phyloP scores from a whole-genome alignment of 92 coral and sea anemone species.

The Phenganax marumi region DNA sequence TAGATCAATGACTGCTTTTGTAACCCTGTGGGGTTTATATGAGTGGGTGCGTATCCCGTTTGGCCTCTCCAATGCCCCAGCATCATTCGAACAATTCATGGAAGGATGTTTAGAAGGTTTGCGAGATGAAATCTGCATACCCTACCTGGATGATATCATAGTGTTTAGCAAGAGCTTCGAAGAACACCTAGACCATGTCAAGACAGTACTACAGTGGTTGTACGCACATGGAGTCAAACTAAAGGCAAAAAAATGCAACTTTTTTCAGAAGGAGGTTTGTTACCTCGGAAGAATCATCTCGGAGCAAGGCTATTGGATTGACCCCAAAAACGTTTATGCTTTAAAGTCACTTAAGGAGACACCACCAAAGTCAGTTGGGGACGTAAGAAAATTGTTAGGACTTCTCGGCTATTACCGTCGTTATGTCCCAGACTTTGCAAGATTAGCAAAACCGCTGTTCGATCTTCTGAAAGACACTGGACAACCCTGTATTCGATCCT shows the following conservation, averaged over 20 bases:
- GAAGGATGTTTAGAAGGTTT: slow-evolving; percentile 14
- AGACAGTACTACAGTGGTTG: not conserved
- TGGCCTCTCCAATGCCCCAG: slow-evolving; percentile 35
- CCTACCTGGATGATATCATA: slow-evolving; percentile 31
- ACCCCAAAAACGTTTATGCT: slow-evolving; percentile 45
- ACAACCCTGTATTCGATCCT: slow-evolving; percentile 18
- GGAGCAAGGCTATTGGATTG: slow-evolving; percentile 15
- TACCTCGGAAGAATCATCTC: slow-evolving; percentile 15
- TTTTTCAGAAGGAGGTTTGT: slow-evolving; percentile 14
- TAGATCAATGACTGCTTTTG: slow-evolving; percentile 38
- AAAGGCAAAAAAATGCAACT: slow-evolving; percentile 7
- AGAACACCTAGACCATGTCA: slow-evolving; percentile 24
- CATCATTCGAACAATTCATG: not conserved
- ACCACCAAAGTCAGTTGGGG: not conserved
- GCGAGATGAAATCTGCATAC: slow-evolving; percentile 2
- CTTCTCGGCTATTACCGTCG: slow-evolving; percentile 9
- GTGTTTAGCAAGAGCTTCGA: slow-evolving; percentile 54
- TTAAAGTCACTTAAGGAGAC: slow-evolving; percentile 30
- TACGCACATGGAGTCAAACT: slow-evolving; percentile 12
- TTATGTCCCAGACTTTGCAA: slow-evolving; percentile 10
- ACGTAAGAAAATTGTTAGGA: slow-evolving; percentile 15
- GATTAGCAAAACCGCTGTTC: slow-evolving; percentile 11
- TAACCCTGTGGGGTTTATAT: slow-evolving; percentile 51
- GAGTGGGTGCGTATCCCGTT: slow-evolving; percentile 51
- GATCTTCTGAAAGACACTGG: slow-evolving; percentile 29